phyloP scores from a whole-genome alignment of 35 echinoderm and acorn worm genomes.

The Patiria miniata region DNA sequence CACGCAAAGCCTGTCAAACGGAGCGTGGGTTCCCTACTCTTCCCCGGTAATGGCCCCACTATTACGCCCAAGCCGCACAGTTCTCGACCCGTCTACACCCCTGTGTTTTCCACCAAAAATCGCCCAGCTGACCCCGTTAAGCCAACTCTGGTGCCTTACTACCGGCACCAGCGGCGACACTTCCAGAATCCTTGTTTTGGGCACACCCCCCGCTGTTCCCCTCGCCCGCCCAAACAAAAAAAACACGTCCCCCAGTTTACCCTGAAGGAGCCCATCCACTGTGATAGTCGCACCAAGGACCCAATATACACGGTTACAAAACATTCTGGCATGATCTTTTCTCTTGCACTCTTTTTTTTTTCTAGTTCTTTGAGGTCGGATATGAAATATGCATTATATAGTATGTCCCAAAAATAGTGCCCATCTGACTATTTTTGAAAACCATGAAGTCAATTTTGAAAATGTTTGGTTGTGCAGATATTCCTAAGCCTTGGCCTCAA shows the following conservation, averaged over 20 bases:
- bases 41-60: not conserved
- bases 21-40: not conserved
- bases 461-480: no score
- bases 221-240: not conserved
- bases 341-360: no score
- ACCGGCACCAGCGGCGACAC: not conserved
- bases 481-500: no score
- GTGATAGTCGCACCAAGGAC: not conserved
- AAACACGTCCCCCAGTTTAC: not conserved
- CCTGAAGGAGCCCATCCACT: constrained; percentile 1
- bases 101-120: not conserved
- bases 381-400: no score
- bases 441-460: no score
- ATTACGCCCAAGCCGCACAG: not conserved
- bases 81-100: not conserved
- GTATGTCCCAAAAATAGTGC: no score
- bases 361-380: no score
- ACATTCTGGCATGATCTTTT: no score
- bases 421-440: no score
- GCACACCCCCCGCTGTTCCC: not conserved
- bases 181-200: not conserved
- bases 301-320: constrained; percentile 15
- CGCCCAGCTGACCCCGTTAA: not conserved
- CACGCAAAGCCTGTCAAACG: not conserved
- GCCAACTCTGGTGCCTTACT: not conserved